phyloP scores from a whole-genome alignment of 2,797 vertebrate species.

The Halcyon badia region DNA sequence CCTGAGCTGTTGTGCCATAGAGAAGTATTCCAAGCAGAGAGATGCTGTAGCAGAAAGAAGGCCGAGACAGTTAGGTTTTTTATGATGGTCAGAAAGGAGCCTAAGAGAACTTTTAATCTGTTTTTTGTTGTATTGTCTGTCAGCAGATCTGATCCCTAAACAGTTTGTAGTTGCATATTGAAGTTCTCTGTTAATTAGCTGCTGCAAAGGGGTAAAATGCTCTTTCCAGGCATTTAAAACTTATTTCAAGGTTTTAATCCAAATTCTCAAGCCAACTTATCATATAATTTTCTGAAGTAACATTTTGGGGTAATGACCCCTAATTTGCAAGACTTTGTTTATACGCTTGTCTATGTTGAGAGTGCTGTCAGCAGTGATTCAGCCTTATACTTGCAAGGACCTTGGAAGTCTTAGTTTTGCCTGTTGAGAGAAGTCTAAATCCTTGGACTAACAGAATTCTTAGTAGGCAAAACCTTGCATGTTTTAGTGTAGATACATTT shows the following conservation, averaged over 20 bases:
- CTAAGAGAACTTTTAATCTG: neutral
- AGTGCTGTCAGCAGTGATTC: neutral
- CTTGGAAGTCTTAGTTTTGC: neutral
- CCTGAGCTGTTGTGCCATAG: fast-evolving
- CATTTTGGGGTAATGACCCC: neutral
- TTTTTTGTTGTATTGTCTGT: neutral
- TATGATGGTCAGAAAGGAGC: neutral
- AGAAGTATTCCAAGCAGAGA: neutral
- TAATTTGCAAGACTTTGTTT: neutral
- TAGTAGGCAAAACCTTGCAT: neutral
- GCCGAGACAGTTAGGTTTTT: neutral
- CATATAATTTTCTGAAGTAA: neutral
- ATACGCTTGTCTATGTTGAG: neutral
- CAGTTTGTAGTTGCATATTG: neutral
- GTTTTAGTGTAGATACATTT: neutral
- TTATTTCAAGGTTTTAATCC: neutral
- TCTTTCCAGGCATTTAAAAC: neutral
- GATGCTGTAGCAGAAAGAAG: neutral
- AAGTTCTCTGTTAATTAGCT: neutral
- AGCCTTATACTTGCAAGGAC: neutral
- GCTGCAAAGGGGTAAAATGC: neutral
- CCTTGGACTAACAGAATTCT: neutral
- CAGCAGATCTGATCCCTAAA: neutral
- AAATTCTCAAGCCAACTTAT: neutral
- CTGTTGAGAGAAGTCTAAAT: neutral